Base-by-base conservation (phyloP, 1,140 invertebrate species). In the Ostrea denselamellosa region DNA sequence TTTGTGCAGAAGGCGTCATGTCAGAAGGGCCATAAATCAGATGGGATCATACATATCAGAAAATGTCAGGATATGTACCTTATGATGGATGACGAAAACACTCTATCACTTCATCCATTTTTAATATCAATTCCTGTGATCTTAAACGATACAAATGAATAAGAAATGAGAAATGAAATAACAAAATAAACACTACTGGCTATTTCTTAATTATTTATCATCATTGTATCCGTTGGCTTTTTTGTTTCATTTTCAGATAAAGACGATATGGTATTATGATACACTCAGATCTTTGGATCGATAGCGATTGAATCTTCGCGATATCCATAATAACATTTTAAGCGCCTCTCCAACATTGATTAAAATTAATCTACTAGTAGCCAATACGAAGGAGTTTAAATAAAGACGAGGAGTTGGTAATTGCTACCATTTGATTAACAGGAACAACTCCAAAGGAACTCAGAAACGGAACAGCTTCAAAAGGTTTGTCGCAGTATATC, bases 251-350 rank as follows among this genome's bases (percentile, higher is more conserved):
- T 14, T 77, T 28, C 25, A 34, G 68, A 14, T 14, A 28, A 34
- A 14, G 12, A 25, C 28, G 25, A 34, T 77, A 34, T 44, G 25
- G 28, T 14, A 34, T 28, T 22, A 25, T 77, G 22, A 5, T 62
- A 0, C 17, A 62, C 17, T 19, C 68, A 28, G 68, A 77, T 62
- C 58, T 17, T 14, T 5, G 12, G 68, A 34, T 77, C 68, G 68
- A 77, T 77, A 14, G 10, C 25, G 68, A 77, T 77, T 77, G 68
- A 28, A 28, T 34, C 25, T 34, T 22, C 10, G 9, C 68, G 68
- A 77, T 77, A 77, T 77, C 28, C 68, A 34, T 77, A 77, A 77
- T 77, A 77, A 77, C 68, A 77, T 77, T 77, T 28, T 28, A 25
- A 77, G 68, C 68, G 68, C 25, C 28, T 28, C 68, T 77, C 68